Percentiles rank a stretch among this genome's conserved stretches.
Evolutionary conservation across 1,140 invertebrate species (phyloP).

Genomic region (Venustaconcha ellipsiformis): DNA sequence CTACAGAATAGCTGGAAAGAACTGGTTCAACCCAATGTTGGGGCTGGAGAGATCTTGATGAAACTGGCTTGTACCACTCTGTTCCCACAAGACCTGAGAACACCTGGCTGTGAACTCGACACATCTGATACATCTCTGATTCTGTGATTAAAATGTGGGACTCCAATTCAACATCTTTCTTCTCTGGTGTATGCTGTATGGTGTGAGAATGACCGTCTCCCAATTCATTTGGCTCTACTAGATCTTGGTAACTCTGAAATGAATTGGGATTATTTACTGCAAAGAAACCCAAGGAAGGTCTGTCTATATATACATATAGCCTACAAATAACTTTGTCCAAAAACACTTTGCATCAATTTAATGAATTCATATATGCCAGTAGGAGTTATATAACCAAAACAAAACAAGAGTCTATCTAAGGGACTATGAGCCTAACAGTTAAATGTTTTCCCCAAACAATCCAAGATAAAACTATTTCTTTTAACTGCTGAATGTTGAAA

Average conservation of each 20-base stretch:
- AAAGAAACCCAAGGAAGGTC: too few species aligned
- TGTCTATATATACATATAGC: too few species aligned
- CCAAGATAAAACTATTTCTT: too few species aligned
- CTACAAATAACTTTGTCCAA: too few species aligned
- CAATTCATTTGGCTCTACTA: conserved; percentile 46
- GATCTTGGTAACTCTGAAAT: conserved; percentile 65
- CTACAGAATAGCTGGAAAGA: conserved; percentile 46
- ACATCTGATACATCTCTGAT: conserved; percentile 61
- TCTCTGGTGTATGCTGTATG: conserved; percentile 14
- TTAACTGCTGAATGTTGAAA: too few species aligned
- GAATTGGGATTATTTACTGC: too few species aligned
- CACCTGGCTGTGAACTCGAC: conserved; percentile 50
- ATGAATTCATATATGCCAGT: too few species aligned
- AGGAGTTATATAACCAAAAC: too few species aligned
- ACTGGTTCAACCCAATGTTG: conserved; percentile 41
- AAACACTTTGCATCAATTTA: too few species aligned
- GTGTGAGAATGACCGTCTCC: conserved; percentile 32
- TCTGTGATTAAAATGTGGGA: conserved; percentile 45
- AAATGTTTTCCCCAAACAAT: too few species aligned
- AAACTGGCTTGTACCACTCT: conserved; percentile 45
- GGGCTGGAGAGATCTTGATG: conserved; percentile 8
- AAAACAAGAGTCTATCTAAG: too few species aligned
- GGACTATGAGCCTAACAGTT: too few species aligned
- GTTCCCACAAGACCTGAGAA: conserved; percentile 48
- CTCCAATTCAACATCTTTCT: conserved; percentile 23